phyloP scores from a whole-genome alignment of 2,797 vertebrate species.

The Eutrigla gurnardus region DNA sequence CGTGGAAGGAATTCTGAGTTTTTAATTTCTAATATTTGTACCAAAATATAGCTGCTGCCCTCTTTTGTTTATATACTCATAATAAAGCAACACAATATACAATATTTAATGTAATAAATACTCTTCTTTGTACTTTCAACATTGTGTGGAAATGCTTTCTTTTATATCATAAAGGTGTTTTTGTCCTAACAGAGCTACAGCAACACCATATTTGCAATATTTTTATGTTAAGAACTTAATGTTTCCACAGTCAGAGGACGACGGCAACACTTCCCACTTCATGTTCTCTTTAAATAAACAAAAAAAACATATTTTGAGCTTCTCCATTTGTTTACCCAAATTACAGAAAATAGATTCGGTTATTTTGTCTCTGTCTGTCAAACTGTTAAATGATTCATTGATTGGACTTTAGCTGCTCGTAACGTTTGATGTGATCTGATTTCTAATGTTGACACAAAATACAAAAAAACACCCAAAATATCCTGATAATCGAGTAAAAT shows the following conservation, averaged over 20 bases:
- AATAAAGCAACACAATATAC: not conserved
- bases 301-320: not conserved
- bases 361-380: not conserved
- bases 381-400: not conserved
- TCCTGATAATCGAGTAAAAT: not conserved
- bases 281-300: not conserved
- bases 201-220: too few relatives aligned
- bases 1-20: not conserved
- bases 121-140: not conserved
- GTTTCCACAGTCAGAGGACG: not conserved
- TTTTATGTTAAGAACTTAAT: not conserved
- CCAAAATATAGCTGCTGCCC: not conserved
- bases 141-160: not conserved
- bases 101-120: not conserved
- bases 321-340: not conserved
- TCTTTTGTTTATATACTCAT: not conserved
- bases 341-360: not conserved
- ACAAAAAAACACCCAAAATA: not conserved
- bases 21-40: not conserved
- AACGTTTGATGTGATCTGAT: not conserved
- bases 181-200: too few relatives aligned
- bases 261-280: not conserved
- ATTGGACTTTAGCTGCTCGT: not conserved
- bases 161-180: too few relatives aligned
- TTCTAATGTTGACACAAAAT: not conserved